Evolutionary conservation across 2,888 invertebrate species (phyloP), one percentile per base, ranked within the genome.

Genomic region (Drosophila flavopinicola): DNA sequence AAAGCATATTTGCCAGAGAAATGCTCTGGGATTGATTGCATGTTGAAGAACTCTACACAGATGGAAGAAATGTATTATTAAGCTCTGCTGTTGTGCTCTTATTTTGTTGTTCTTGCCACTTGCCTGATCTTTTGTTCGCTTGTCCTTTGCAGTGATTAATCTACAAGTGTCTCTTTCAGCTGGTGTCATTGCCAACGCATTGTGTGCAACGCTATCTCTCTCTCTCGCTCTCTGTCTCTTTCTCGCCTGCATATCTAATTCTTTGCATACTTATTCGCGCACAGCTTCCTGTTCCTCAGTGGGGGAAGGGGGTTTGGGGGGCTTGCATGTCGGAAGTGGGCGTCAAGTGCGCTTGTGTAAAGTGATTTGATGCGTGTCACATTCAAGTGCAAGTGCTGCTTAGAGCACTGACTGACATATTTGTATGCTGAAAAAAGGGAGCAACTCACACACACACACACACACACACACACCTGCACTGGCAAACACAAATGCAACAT

Each of bases 331-430:
- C 32, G 15, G 42, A 20, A 20, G 2, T 20, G 20, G 56, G 66
- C 33, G 71, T 56, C 66, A 66, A 78, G 78, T 68, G 67, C 41
- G 72, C 69, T 69, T 67, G 69, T 66, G 51, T 64, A 54, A 69
- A 82, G 66, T 72, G 82, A 72, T 73, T 72, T 67, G 69, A 72
- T 78, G 73, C 73, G 66, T 73, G 69, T 75, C 72, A 54, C 42
- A 72, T 75, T 75, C 66, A 63, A 72, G 64, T 58, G 66, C 52
- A 54, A 66, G 49, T 65, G 59, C 56, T 52, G 66, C 71, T 66
- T 56, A 49, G 48, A 29, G 41, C 30, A 49, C 17, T 44, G 57
- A 38, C 54, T 39, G 37, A 32, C 64, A 58, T 63, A 72, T 47
- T 56, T 56, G 51, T 59, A 51, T 56, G 32, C 38, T 42, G 48